Evolutionary conservation across 2,113 vertebrate species (phyloP), one percentile per base, ranked within the genome.

Genomic region (Austrofundulus limnaeus): DNA sequence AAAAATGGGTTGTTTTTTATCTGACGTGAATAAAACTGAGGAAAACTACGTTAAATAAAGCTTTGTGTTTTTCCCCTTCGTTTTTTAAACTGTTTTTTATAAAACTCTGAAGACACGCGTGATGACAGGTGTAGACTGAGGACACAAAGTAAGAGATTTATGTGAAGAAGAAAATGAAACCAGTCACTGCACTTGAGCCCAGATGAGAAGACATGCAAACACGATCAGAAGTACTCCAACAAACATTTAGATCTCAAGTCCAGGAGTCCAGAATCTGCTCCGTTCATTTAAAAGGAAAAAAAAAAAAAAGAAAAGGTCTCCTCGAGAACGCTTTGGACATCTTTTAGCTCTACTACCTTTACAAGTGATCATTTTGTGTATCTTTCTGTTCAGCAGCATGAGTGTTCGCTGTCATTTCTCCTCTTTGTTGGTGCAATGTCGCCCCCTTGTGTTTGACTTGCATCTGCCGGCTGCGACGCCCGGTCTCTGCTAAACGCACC

Each of bases 391-490:
- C 31, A 34, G 9, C 31, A 34, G 4, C 31, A 8, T 2, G 6
- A 34, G 31, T 28, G 31, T 34, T 10, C 8, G 47, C 4, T 11
- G 58, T n/a, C 19, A 38, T 10, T 51, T 61, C 53, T 69, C 51
- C 45, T 55, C 11, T 43, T 31, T 46, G 48, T 38, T 63, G 70
- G 57, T 24, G 51, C 47, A 73, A 60, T 14, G 10, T 51, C 56
- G 61, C 75, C 14, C 85, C 66, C 74, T 61, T 38, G 68, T 80
- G 84, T 68, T 54, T 47, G 65, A 75, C 31, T 53, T 24, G 4
- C 19, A 5, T 23, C 51, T 24, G 4, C 19, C 64, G 31, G 23
- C 66, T 65, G 38, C 65, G 52, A 52, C 19, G 14, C 49, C 15
- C 3, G 5, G 52, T 47, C 59, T 11, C 61, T 11, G 59, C 23